These are phyloP conservation scores for Tiliqua scincoides DNA, from an alignment of 2,113 vertebrate species.

Conservation along the genomic window DNA sequence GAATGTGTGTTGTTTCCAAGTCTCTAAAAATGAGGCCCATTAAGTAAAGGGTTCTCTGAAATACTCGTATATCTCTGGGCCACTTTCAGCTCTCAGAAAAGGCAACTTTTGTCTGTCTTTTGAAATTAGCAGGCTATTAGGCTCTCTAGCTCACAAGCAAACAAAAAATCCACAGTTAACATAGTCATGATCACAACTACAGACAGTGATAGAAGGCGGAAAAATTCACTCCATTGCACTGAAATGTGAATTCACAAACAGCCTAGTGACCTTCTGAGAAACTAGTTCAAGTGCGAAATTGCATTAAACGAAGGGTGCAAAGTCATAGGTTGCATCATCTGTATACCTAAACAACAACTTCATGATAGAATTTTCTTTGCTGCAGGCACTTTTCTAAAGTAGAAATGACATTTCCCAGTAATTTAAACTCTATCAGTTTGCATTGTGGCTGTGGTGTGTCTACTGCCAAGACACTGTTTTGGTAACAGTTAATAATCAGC, in stretches of 20 bases:
- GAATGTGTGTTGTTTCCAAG: no score
- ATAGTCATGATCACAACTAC: background rate
- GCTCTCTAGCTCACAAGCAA: no score
- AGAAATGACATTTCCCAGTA: constrained; percentile 53
- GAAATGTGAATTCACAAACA: constrained; percentile 40
- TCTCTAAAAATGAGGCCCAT: no score
- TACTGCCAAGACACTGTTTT: constrained; percentile 78
- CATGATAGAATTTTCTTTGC: constrained; percentile 38
- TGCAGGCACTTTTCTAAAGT: constrained; percentile 48
- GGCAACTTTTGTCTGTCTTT: no score
- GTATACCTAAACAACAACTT: constrained; percentile 21
- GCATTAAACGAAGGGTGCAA: constrained; percentile 33
- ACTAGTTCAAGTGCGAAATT: constrained; percentile 57
- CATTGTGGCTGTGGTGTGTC: constrained; percentile 64
- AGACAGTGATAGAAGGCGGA: background rate
- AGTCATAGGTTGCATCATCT: constrained; percentile 16
- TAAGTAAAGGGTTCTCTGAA: no score
- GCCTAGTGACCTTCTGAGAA: constrained; percentile 10
- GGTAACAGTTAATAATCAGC: constrained; percentile 82
- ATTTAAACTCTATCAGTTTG: constrained; percentile 66
- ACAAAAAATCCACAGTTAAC: background rate
- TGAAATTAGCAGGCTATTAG: no score
- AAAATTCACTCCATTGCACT: constrained; percentile 22
- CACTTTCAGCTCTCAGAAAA: no score
- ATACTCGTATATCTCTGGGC: no score